Evolutionary conservation across 2,888 invertebrate genomes (phyloP), one percentile per base, ranked within the genome.

Genomic region (Zootermopsis nevadensis): DNA sequence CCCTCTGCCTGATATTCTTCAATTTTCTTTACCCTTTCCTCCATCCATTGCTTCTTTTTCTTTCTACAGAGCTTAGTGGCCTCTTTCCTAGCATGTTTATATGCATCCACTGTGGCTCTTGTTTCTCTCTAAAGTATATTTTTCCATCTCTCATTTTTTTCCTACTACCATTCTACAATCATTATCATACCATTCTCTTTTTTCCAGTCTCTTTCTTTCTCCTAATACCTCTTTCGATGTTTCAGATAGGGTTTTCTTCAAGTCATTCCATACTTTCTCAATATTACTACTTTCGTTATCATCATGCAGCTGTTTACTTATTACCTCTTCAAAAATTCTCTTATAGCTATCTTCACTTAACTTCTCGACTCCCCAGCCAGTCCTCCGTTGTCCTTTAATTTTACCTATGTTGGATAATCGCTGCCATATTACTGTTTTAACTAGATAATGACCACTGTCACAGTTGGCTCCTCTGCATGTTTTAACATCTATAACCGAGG

Each of bases 391-490:
- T 42, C 19, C 77, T 42, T 76, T 22, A 1, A 22, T 38, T 30
- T 7, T 38, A 22, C 38, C 2, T 24, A 8, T 38, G 35, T 76
- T 77, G 15, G 42, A 2, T 77, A 77, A 24, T 27, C 33, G 38
- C 42, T 38, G 4, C 38, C n/a, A 38, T 27, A 76, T 6, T 77
- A 42, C 10, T 27, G 53, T n/a, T 53, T 48, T 55, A 22, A 77
- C 24, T 27, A 77, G 31, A 31, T 31, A 77, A 30, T 53, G 77
- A 19, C 30, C 77, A 4, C 27, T 48, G 48, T 77, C 53, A 31
- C 77, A 77, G 33, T 77, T 77, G 27, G 27, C 19, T 1, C 53
- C 77, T 53, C 77, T 77, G 31, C 38, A 77, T 12, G 53, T 77
- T 33, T 27, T 53, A 22, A 77, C 77, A 77, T 77, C 77, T 24